Evolutionary conservation across 2,888 invertebrate species (phyloP), one percentile per base, ranked within the genome.

Genomic region (Volucella bombylans): DNA sequence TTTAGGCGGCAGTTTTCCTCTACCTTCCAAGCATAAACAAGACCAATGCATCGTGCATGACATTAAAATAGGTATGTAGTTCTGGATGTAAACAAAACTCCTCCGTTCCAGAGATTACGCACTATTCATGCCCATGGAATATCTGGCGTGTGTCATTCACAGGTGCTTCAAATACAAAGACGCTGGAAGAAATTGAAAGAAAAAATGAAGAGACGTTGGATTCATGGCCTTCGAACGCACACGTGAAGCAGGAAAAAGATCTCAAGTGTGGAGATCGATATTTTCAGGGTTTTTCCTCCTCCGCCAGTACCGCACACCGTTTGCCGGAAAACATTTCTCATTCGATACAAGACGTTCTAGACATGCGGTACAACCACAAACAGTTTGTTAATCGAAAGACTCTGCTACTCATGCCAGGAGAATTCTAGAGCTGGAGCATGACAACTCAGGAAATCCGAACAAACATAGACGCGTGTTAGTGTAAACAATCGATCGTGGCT

Each of bases 61-160:
- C 83, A 83, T 71, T 74, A 83, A 31, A 83, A 83, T 83, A 74
- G 59, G 74, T 69, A n/a, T n/a, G n/a, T n/a, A 45, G 64, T 47
- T 15, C 47, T 52, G n/a, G 11, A 57, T 74, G 69, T 79, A 83
- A 83, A 79, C 79, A 83, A 69, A 65, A 61, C 8, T 11, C 2
- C 12, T 49, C 45, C 47, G n/a, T 78, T 57, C 61, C 59, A 57
- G 38, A 65, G 65, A 69, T 73, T 83, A 65, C 65, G 65, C 64
- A 69, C 69, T 47, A 49, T 59, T 15, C 50, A 18, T 38, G 14
- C 55, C 43, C 6, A 39, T 61, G 23, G 65, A 72, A 65, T 80
- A 80, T 82, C 86, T 86, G 86, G 81, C 69, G 73, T 86, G 68
- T 86, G 77, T 86, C 77, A 82, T 86, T 86, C 86, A 82, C 86